Percentiles rank a stretch among this genome's conserved stretches.
phyloP scores from a whole-genome alignment of 1,140 invertebrate species.

The Leucophenga varia region DNA sequence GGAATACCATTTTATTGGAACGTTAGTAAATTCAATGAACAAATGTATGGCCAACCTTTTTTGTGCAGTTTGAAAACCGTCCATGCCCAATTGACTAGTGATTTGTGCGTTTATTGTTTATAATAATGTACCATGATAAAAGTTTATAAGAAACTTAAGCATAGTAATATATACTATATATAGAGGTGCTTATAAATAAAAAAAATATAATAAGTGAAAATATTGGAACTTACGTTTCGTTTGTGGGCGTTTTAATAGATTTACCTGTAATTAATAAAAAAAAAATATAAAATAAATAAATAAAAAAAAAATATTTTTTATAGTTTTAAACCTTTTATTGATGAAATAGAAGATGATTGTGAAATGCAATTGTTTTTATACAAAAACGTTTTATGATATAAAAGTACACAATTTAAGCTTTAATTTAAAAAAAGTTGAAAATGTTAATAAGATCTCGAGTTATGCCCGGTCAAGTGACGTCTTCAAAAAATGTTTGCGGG shows the following conservation, averaged over 20 bases:
- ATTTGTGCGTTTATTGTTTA: neutral
- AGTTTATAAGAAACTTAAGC: too few relatives aligned
- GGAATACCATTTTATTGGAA: too few relatives aligned
- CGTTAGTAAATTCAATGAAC: neutral
- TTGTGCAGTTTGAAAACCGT: too few relatives aligned
- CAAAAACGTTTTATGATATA: neutral
- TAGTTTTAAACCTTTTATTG: neutral
- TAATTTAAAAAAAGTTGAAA: too few relatives aligned
- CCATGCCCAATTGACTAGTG: too few relatives aligned
- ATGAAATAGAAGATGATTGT: conserved; percentile 1
- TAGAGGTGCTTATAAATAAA: neutral
- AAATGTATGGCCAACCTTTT: conserved; percentile 1
- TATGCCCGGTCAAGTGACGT: too few relatives aligned
- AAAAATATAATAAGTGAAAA: conserved; percentile 5
- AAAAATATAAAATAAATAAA: conserved; percentile 8
- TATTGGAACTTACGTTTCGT: conserved; percentile 57
- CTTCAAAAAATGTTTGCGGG: neutral
- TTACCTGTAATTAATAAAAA: conserved; percentile 34
- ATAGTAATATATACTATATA: neutral
- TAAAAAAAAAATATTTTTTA: conserved; percentile 1
- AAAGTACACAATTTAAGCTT: too few relatives aligned
- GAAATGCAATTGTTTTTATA: conserved; percentile 4
- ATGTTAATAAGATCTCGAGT: too few relatives aligned
- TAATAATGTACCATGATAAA: conserved; percentile 7
- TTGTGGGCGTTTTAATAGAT: conserved; percentile 52